Percentiles rank a stretch among this genome's conserved stretches.
Evolutionary conservation across 2,888 invertebrate species (phyloP).

Genomic region (Sminthurinus aureus): DNA sequence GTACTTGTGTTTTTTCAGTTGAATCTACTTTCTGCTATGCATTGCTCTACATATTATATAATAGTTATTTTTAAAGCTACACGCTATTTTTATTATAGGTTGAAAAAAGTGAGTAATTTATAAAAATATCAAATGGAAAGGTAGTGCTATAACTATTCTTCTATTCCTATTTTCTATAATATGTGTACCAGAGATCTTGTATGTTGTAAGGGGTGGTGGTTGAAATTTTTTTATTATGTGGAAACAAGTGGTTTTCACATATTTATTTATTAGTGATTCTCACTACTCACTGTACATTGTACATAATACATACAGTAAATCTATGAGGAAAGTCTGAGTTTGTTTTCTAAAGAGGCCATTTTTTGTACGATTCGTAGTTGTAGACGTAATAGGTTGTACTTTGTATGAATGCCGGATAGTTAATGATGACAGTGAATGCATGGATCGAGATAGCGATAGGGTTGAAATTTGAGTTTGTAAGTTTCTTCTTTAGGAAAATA

Average conservation of each 20-base stretch:
- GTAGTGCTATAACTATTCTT: too few species aligned
- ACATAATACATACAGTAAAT: too few species aligned
- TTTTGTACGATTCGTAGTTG: neutral
- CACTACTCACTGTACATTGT: too few species aligned
- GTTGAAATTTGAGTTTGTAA: constrained; percentile 8
- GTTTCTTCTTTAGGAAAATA: neutral
- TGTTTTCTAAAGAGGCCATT: too few species aligned
- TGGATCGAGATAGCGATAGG: constrained; percentile 5
- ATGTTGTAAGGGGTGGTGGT: neutral
- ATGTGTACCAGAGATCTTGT: neutral
- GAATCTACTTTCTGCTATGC: too few species aligned
- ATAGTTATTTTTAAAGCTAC: too few species aligned
- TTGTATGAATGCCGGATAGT: neutral
- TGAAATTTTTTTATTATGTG: neutral
- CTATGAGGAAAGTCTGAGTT: too few species aligned
- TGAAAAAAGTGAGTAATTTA: neutral
- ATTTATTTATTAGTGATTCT: neutral
- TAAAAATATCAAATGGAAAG: neutral
- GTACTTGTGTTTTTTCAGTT: too few species aligned
- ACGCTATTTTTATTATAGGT: too few species aligned
- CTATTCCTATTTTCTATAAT: too few species aligned
- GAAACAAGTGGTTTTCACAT: neutral
- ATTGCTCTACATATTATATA: too few species aligned
- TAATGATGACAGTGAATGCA: neutral
- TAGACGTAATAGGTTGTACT: neutral